Base-by-base conservation (phyloP, 2,797 vertebrate genomes). In the Malurus leucopterus region DNA sequence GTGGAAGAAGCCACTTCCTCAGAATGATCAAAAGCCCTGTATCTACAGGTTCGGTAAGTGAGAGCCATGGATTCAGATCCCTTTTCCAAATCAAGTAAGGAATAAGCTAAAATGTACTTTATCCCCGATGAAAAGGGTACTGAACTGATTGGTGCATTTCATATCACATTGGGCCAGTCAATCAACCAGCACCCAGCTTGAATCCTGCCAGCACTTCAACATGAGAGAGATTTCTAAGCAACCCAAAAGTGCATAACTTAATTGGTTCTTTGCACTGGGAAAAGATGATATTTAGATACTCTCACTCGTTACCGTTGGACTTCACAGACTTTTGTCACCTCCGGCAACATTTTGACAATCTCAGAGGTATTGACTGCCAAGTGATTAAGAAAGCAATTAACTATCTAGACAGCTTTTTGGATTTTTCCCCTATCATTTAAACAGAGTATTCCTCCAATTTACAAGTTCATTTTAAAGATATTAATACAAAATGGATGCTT, bases 381-480 rank as follows among this genome's bases (percentile, higher is more conserved):
- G 57, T 51, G 51, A 90, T 82, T 79, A 88, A 65, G 26, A 58
- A 34, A 82, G 57, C 53, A 93, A 73, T 90, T 94, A 86, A 50
- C n/a, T 69, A 81, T 29, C 41, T 73, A 67, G 68, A 73, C 49
- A 84, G 65, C 13, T 67, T 62, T 70, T 54, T 80, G 50, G 34
- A 77, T 29, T 76, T 71, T 90, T 67, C 74, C 4, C 49, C 13
- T 57, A 15, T 14, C 11, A 61, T 68, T 86, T 46, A 75, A 78
- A 62, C 5, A 40, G 21, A 61, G 2, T 10, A 84, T 47, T 75
- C 7, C 30, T 81, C 36, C 22, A 61, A 65, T 81, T 62, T 62
- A 68, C 22, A 81, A 11, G 20, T 61, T 75, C 13, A 23, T 23
- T 75, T 16, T 65, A 69, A 86, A 86, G 22, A 71, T 30, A 65